A percentile compares a stretch with the other conserved stretches of the same genome.
Evolutionary conservation across 2,113 vertebrate species (phyloP).

Genomic region (Okapia johnstoni): DNA sequence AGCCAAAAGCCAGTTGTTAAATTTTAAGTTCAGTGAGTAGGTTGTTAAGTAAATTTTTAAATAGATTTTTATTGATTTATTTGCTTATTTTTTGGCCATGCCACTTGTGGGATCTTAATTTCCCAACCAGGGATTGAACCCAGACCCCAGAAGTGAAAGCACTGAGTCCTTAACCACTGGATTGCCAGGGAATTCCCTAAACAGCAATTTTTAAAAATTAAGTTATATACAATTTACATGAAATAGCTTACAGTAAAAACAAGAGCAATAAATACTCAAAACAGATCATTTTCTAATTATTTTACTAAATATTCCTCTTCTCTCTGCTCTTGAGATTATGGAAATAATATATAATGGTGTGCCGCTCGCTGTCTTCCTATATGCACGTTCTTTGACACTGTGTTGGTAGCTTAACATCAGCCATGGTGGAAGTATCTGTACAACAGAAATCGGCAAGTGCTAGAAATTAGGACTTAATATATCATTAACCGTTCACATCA

Average conservation of each 20-base stretch:
- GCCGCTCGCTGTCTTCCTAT: not conserved
- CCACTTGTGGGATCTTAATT: not conserved
- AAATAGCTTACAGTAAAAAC: not conserved
- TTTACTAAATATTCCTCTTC: not conserved
- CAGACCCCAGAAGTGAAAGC: not conserved
- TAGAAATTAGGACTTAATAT: not conserved
- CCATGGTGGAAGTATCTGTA: not conserved
- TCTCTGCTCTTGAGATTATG: not conserved
- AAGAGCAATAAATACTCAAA: not conserved
- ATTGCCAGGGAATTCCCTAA: not conserved
- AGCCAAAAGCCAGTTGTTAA: not conserved
- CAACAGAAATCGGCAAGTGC: not conserved
- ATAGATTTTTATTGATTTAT: not conserved
- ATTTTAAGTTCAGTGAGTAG: not conserved
- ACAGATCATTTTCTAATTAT: not conserved
- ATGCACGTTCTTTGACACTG: not conserved
- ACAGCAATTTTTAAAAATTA: not conserved
- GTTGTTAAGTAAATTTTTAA: not conserved
- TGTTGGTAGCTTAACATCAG: not conserved
- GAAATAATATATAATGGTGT: not conserved
- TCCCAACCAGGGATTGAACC: not conserved
- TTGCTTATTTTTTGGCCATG: not conserved
- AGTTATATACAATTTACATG: not conserved
- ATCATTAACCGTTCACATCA: not conserved
- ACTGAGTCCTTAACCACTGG: not conserved